Evolutionary conservation across 2,888 invertebrate genomes (phyloP).

Genomic region (Pristionchus fissidentatus): DNA sequence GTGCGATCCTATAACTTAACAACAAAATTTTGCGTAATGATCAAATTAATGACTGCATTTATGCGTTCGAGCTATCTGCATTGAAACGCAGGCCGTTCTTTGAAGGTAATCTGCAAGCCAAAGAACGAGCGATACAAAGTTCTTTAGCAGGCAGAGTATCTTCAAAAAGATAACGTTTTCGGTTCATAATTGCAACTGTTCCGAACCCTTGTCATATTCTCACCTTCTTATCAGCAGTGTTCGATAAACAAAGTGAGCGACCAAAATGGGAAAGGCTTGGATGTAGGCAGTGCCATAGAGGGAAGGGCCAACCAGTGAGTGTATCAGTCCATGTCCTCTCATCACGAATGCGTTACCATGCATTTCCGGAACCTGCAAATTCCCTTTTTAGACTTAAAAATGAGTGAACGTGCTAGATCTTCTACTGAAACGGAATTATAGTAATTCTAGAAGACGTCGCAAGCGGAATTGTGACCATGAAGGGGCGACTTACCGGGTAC

Average conservation of each 20-base stretch:
- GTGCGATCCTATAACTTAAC: too few species aligned
- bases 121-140: neutral
- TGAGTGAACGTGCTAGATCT: too few species aligned
- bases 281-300: neutral
- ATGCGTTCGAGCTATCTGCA: too few species aligned
- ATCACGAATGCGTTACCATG: neutral
- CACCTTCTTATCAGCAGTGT: neutral
- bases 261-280: neutral
- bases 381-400: neutral
- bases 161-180: too few species aligned
- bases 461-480: too few species aligned
- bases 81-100: neutral
- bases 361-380: neutral
- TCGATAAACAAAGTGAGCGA: neutral
- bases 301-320: neutral
- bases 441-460: too few species aligned
- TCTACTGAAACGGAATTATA: neutral
- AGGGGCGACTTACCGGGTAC: constrained; percentile 3
- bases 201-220: neutral
- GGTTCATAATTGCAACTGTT: too few species aligned
- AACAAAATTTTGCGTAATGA: too few species aligned
- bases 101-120: neutral
- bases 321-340: neutral
- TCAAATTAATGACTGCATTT: too few species aligned
- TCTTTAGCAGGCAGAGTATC: too few species aligned